phyloP scores from a whole-genome alignment of 2,888 invertebrate species.

The Cheilosia variabilis region DNA sequence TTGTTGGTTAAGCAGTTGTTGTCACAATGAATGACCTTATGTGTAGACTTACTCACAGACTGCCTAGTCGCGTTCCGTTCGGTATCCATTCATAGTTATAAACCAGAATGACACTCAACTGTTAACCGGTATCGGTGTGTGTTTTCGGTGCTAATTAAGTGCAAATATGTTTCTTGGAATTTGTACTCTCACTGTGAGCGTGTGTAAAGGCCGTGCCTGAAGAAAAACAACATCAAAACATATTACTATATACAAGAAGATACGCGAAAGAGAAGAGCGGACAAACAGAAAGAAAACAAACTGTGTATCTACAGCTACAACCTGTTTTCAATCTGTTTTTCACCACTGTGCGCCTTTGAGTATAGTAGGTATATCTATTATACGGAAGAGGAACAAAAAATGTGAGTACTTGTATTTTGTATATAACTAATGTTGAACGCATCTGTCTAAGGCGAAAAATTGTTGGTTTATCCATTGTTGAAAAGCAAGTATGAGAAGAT shows the following conservation, averaged over 20 bases:
- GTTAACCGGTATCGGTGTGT: slow-evolving; percentile 33
- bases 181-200: slow-evolving; percentile 22
- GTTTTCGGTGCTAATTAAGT: slow-evolving; percentile 71
- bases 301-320: slow-evolving; percentile 44
- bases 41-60: slow-evolving; percentile 23
- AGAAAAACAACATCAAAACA: slow-evolving; percentile 16
- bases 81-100: slow-evolving; percentile 38
- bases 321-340: slow-evolving; percentile 68
- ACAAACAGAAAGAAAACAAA: slow-evolving; percentile 52
- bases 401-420: slow-evolving; percentile 33
- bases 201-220: slow-evolving; percentile 47
- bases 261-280: slow-evolving; percentile 33
- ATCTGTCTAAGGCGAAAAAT: slow-evolving; percentile 9
- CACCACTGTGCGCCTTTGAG: slow-evolving; percentile 22
- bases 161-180: slow-evolving; percentile 71
- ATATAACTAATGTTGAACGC: slow-evolving; percentile 1
- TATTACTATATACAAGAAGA: slow-evolving; percentile 12
- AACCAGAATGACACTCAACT: slow-evolving; percentile 31
- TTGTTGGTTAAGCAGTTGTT: slow-evolving; percentile 5
- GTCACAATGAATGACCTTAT: slow-evolving; percentile 55
- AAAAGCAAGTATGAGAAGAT: background rate
- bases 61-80: slow-evolving; percentile 30
- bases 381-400: slow-evolving; percentile 54
- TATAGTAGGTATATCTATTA: slow-evolving; percentile 30
- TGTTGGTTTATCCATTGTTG: background rate